phyloP scores from a whole-genome alignment of 1,140 invertebrate genomes.

The Papilio helenus region DNA sequence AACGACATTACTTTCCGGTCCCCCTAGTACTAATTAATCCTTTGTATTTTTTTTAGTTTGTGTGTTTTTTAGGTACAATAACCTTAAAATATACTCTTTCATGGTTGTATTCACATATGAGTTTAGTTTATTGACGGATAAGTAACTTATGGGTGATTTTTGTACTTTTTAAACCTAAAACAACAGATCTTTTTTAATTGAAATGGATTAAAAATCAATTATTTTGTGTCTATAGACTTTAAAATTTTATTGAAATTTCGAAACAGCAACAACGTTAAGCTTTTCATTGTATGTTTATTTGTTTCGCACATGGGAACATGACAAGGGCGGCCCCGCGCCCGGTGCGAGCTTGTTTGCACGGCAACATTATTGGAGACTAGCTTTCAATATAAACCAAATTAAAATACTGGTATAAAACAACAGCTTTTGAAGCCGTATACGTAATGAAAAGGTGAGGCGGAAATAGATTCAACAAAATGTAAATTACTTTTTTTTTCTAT shows the following conservation, averaged over 20 bases:
- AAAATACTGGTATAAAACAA: slow-evolving; percentile 17
- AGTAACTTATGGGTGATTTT: too few species aligned
- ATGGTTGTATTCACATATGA: neutral
- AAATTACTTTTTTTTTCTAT: neutral
- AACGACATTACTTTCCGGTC: too few species aligned
- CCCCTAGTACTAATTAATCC: too few species aligned
- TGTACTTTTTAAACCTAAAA: neutral
- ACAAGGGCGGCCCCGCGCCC: slow-evolving; percentile 33
- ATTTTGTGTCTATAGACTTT: neutral
- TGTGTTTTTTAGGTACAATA: too few species aligned
- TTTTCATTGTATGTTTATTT: slow-evolving; percentile 34
- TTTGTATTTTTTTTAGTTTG: too few species aligned
- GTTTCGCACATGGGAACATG: slow-evolving; percentile 29
- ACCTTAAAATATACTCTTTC: neutral
- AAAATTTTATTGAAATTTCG: neutral
- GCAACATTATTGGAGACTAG: slow-evolving; percentile 30
- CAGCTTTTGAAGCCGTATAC: neutral
- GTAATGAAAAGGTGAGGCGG: neutral
- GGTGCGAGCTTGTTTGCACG: slow-evolving; percentile 7
- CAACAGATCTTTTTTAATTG: neutral
- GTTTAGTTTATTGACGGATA: too few species aligned
- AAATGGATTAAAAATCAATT: neutral
- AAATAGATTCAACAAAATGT: neutral
- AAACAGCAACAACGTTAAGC: neutral
- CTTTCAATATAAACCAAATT: slow-evolving; percentile 32